Conservation (phyloP, 1,140 invertebrate genomes). For the Eueides isabella region DNA sequence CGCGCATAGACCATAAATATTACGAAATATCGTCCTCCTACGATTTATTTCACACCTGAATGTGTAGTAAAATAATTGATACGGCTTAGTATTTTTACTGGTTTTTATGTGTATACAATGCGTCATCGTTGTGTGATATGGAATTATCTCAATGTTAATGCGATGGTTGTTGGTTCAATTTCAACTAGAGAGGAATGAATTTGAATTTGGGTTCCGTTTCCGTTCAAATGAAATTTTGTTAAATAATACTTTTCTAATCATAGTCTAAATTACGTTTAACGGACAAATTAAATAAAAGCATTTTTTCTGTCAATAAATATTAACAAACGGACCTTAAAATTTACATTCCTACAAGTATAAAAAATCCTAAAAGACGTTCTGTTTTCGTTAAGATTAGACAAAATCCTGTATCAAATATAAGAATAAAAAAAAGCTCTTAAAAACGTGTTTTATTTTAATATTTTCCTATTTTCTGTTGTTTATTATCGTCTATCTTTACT, state of each 20-base stretch:
- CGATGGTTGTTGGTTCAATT: no score
- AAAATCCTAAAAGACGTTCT: neutral
- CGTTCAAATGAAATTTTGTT: no score
- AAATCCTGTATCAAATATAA: neutral
- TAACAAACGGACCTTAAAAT: neutral
- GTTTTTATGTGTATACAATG: neutral
- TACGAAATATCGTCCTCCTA: conserved; percentile 15
- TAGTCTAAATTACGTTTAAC: no score
- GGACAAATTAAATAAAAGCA: no score
- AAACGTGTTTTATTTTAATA: neutral
- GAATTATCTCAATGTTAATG: no score
- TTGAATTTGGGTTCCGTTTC: no score
- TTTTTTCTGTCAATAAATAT: no score
- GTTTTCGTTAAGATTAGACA: neutral
- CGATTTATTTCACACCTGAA: neutral
- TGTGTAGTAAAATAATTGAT: neutral
- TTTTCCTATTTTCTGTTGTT: neutral
- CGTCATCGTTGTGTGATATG: neutral
- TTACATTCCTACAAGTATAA: neutral
- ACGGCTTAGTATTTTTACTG: no score
- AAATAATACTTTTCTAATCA: no score
- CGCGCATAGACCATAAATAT: conserved; percentile 54
- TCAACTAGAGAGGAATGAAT: no score
- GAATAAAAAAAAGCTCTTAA: neutral
- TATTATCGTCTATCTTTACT: neutral